These are phyloP conservation scores for Caranx ignobilis DNA, from an alignment of 2,113 vertebrate species.

Conservation along the genomic window DNA sequence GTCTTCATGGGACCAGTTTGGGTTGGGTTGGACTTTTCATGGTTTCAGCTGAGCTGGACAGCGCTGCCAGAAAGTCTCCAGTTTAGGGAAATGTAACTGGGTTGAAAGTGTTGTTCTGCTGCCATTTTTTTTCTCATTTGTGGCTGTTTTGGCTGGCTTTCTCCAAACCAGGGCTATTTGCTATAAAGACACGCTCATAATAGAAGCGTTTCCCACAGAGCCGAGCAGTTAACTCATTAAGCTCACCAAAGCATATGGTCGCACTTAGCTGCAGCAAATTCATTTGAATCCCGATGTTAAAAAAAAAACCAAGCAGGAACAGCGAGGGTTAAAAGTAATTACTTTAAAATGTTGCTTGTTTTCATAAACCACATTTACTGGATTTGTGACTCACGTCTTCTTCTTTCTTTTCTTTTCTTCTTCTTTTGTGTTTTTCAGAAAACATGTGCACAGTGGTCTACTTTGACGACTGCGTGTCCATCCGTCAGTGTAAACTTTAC, in stretches of 20 bases:
- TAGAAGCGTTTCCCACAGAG: slow-evolving; percentile 49
- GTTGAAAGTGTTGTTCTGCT: slow-evolving; percentile 26
- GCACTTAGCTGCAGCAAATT: slow-evolving; percentile 41
- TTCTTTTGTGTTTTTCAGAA: slow-evolving; percentile 67
- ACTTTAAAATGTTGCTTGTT: slow-evolving; percentile 27
- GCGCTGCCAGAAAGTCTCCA: slow-evolving; percentile 23
- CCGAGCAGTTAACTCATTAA: slow-evolving; percentile 58
- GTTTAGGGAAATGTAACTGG: slow-evolving; percentile 4
- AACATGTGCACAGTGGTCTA: slow-evolving; percentile 99
- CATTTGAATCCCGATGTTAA: slow-evolving; percentile 45
- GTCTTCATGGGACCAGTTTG: slow-evolving; percentile 8
- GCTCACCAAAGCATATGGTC: slow-evolving; percentile 55
- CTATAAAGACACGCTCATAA: slow-evolving; percentile 46
- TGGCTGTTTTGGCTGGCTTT: slow-evolving; percentile 43
- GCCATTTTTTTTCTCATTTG: slow-evolving; percentile 45
- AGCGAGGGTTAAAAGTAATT: slow-evolving; percentile 45
- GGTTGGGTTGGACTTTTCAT: slow-evolving; percentile 31
- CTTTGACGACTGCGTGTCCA: slow-evolving; percentile 98
- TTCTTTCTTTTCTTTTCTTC: not conserved
- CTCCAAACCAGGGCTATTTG: slow-evolving; percentile 42
- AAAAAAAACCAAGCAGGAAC: slow-evolving; percentile 37
- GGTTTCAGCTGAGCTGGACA: not conserved
- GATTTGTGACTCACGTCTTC: slow-evolving; percentile 44
- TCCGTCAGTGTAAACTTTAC: slow-evolving; percentile 97
- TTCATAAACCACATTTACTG: slow-evolving; percentile 33